phyloP scores from a whole-genome alignment of 2,797 vertebrate species.

The Apogon hyalosoma region DNA sequence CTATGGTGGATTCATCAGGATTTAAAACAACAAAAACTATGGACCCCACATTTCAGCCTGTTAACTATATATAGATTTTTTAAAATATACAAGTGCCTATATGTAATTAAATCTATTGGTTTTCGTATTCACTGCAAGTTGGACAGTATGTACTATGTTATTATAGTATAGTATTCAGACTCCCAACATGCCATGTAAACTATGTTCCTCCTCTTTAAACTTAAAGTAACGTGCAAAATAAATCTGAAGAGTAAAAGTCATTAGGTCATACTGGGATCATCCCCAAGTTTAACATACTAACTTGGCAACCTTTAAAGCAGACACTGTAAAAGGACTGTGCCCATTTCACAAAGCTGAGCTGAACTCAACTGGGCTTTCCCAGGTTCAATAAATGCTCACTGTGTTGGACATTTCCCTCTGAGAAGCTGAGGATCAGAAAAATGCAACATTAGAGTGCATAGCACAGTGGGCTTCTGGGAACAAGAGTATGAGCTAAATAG shows the following conservation, averaged over 20 bases:
- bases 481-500: conserved; percentile 1
- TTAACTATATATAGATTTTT: conserved; percentile 6
- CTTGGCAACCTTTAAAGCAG: conserved; percentile 29
- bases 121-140: conserved; percentile 15
- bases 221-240: conserved; percentile 26
- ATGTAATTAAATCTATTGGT: conserved; percentile 17
- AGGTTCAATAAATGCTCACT: conserved; percentile 15
- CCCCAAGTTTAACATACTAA: conserved; percentile 33
- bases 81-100: conserved; percentile 22
- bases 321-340: conserved; percentile 61
- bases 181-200: conserved; percentile 38
- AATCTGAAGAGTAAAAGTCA: conserved; percentile 26
- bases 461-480: conserved; percentile 18
- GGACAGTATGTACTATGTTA: conserved; percentile 10
- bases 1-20: conserved; percentile 27
- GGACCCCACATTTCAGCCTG: conserved; percentile 15
- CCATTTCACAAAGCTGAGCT: conserved; percentile 74
- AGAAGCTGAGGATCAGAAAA: conserved; percentile 2
- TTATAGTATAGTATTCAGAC: conserved; percentile 29
- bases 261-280: conserved; percentile 1
- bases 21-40: conserved; percentile 14
- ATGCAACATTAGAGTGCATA: conserved; percentile 14
- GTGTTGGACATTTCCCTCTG: conserved; percentile 4
- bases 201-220: background rate
- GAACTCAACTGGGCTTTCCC: conserved; percentile 53